Evolutionary conservation across 2,113 vertebrate genomes (phyloP).

Genomic region (Bagarius yarrelli): DNA sequence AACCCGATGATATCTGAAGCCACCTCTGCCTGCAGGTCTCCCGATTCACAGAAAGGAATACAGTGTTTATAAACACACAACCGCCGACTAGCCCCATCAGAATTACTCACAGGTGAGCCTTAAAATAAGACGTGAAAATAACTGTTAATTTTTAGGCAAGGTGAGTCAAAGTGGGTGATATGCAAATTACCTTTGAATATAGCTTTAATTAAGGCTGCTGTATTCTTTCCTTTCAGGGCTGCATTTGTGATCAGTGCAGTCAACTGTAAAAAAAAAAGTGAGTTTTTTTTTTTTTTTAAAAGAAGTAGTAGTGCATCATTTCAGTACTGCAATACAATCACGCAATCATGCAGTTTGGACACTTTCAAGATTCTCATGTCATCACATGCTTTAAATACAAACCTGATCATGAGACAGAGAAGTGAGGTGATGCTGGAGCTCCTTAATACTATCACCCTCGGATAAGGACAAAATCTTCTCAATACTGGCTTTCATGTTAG

Average conservation of each 20-base stretch:
- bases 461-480: slow-evolving; percentile 67
- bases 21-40: slow-evolving; percentile 82
- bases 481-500: slow-evolving; percentile 58
- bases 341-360: background rate
- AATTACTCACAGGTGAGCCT: slow-evolving; percentile 82
- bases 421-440: slow-evolving; percentile 68
- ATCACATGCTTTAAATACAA: background rate
- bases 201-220: slow-evolving; percentile 77
- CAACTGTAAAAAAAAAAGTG: slow-evolving; percentile 66
- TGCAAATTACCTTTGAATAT: slow-evolving; percentile 85
- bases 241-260: slow-evolving; percentile 71
- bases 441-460: slow-evolving; percentile 53
- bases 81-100: slow-evolving; percentile 76
- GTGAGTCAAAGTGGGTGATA: background rate
- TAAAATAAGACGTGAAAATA: slow-evolving; percentile 1
- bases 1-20: slow-evolving; percentile 87
- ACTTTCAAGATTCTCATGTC: background rate
- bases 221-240: slow-evolving; percentile 79
- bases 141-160: background rate
- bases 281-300: no score
- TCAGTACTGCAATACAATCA: no score
- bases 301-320: background rate
- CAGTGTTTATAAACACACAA: slow-evolving; percentile 83
- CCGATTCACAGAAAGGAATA: slow-evolving; percentile 85
- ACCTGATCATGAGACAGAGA: slow-evolving; percentile 65